Evolutionary conservation across 2,797 vertebrate genomes (phyloP).

Genomic region (Chelidonichthys spinosus): DNA sequence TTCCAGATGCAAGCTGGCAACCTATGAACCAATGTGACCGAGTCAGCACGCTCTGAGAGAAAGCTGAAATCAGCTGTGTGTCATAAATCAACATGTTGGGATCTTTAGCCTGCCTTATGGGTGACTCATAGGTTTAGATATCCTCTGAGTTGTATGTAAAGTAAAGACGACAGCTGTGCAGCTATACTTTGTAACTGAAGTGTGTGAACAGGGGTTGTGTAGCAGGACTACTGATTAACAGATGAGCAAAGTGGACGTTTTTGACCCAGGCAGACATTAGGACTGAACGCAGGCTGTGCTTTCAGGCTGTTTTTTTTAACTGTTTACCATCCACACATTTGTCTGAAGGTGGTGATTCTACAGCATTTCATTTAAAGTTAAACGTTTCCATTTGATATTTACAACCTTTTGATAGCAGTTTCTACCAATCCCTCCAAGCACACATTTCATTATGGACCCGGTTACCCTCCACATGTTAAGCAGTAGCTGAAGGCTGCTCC

Average conservation of each 20-base stretch:
- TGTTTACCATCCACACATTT: no score
- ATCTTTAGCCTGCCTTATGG: not conserved
- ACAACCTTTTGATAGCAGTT: no score
- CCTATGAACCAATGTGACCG: not conserved
- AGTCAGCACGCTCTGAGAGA: not conserved
- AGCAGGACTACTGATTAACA: not conserved
- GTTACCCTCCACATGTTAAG: not conserved
- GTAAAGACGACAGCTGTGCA: not conserved
- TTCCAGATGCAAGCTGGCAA: slow-evolving; percentile 20
- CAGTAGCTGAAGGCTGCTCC: not conserved
- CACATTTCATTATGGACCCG: no score
- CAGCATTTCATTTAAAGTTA: no score
- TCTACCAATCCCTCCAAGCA: no score
- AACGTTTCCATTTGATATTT: no score
- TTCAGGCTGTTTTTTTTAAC: no score
- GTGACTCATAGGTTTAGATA: not conserved
- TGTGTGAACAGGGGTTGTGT: not conserved
- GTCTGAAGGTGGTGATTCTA: no score
- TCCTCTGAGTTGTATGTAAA: no score
- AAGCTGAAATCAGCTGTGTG: not conserved
- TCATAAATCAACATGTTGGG: slow-evolving; percentile 5
- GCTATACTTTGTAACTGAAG: no score
- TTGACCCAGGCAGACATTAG: no score
- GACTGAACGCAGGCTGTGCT: no score
- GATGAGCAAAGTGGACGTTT: not conserved